These are phyloP conservation scores for Caerostris darwini DNA, from an alignment of 1,140 invertebrate genomes.

Conservation along the genomic window DNA sequence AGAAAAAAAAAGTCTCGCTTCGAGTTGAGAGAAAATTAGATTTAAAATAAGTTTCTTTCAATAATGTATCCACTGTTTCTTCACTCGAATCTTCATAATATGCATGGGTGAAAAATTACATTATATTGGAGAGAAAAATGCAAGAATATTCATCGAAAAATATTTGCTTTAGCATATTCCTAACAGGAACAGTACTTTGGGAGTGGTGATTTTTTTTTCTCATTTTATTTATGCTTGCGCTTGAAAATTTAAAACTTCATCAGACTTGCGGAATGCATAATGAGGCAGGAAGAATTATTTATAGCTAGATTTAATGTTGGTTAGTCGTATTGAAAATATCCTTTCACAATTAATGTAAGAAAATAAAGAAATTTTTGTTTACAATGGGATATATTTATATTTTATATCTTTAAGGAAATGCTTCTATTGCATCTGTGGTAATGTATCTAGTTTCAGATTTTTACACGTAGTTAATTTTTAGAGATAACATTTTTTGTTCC, in stretches of 20 bases:
- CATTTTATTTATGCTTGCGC: background rate
- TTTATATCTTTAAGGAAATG: too few species aligned
- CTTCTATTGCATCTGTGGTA: too few species aligned
- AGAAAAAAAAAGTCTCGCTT: background rate
- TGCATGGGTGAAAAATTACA: background rate
- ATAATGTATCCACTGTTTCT: slow-evolving; percentile 14
- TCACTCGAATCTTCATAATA: background rate
- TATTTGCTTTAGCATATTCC: slow-evolving; percentile 17
- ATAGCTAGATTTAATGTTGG: background rate
- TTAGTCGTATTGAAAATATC: background rate
- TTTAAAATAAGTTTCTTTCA: slow-evolving; percentile 19
- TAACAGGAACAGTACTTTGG: background rate
- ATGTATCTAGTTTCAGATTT: too few species aligned
- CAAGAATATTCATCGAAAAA: slow-evolving; percentile 31
- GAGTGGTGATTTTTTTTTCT: background rate
- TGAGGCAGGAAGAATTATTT: background rate
- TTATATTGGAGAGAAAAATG: background rate
- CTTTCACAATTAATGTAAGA: too few species aligned
- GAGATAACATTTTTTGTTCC: too few species aligned
- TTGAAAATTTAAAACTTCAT: background rate
- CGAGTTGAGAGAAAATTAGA: slow-evolving; percentile 40
- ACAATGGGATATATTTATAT: too few species aligned
- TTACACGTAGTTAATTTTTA: too few species aligned
- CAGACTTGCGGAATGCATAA: background rate
- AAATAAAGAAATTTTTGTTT: too few species aligned